A percentile compares a stretch with the other conserved stretches of the same genome.
Evolutionary conservation across 2,797 vertebrate genomes (phyloP).

Genomic region (Paramormyrops hopkinsi): DNA sequence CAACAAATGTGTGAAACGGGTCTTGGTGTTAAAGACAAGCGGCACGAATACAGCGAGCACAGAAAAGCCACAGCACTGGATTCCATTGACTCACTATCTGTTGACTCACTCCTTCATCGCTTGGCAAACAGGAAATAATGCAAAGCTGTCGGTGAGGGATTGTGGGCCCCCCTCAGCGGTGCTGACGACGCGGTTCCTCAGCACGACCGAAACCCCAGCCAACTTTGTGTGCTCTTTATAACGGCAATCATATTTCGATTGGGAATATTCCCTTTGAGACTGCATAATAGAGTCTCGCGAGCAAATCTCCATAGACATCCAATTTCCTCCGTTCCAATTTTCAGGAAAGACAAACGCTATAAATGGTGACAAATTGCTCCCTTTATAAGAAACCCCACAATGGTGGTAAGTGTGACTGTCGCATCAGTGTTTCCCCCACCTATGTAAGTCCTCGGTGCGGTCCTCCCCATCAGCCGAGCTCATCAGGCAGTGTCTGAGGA

Average conservation of each 20-base stretch:
- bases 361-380: neutral
- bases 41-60: neutral
- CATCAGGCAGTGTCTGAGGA: conserved; percentile 85
- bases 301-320: neutral
- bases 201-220: neutral
- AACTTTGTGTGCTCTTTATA: neutral
- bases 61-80: neutral
- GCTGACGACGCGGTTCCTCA: neutral
- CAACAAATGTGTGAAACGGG: neutral
- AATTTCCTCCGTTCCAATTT: neutral
- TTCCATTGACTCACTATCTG: neutral
- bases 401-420: neutral
- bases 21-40: neutral
- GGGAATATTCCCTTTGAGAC: neutral
- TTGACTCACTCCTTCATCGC: neutral
- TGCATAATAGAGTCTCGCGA: neutral
- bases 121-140: neutral
- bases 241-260: neutral
- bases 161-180: neutral
- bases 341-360: neutral
- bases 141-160: neutral
- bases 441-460: conserved; percentile 79
- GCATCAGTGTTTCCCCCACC: conserved; percentile 52
- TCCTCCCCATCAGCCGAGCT: conserved; percentile 74
- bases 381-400: neutral